A percentile compares a stretch with the other conserved stretches of the same genome.
These are phyloP conservation scores for Brenthis hecate DNA, from an alignment of 2,888 invertebrate genomes.

Conservation along the genomic window DNA sequence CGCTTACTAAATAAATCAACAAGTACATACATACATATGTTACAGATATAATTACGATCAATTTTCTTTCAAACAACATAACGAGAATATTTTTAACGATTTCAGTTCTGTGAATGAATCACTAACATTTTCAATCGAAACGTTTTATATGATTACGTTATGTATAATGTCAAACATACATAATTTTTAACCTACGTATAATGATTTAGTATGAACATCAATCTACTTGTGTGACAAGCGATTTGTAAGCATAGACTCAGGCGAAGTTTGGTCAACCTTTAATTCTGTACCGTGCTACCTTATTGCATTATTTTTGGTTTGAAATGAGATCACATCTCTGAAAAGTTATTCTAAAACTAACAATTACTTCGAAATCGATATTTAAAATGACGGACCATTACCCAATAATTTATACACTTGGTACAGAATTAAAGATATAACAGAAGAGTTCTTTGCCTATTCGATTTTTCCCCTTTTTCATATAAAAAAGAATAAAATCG, in stretches of 20 bases:
- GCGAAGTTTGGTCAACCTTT: slow-evolving; percentile 41
- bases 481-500: slow-evolving; percentile 31
- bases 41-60: slow-evolving; percentile 68
- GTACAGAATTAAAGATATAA: slow-evolving; percentile 29
- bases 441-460: slow-evolving; percentile 27
- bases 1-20: slow-evolving; percentile 79
- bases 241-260: slow-evolving; percentile 61
- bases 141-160: slow-evolving; percentile 52
- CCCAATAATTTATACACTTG: slow-evolving; percentile 13
- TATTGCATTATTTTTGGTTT: slow-evolving; percentile 15
- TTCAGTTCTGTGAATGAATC: slow-evolving; percentile 82
- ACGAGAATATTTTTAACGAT: slow-evolving; percentile 78
- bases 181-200: slow-evolving; percentile 34
- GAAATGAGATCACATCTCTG: slow-evolving; percentile 29
- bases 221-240: slow-evolving; percentile 65
- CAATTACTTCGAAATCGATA: slow-evolving; percentile 9
- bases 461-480: slow-evolving; percentile 32
- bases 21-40: slow-evolving; percentile 74
- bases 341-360: slow-evolving; percentile 4
- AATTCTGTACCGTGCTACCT: slow-evolving; percentile 26
- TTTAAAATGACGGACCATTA: slow-evolving; percentile 11
- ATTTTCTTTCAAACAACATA: slow-evolving; percentile 71
- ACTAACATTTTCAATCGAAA: slow-evolving; percentile 73
- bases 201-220: slow-evolving; percentile 43
- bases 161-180: slow-evolving; percentile 38